Percentiles rank a stretch among this genome's conserved stretches.
Conservation (phyloP, 2,113 vertebrate genomes). For the Cebus imitator region DNA sequence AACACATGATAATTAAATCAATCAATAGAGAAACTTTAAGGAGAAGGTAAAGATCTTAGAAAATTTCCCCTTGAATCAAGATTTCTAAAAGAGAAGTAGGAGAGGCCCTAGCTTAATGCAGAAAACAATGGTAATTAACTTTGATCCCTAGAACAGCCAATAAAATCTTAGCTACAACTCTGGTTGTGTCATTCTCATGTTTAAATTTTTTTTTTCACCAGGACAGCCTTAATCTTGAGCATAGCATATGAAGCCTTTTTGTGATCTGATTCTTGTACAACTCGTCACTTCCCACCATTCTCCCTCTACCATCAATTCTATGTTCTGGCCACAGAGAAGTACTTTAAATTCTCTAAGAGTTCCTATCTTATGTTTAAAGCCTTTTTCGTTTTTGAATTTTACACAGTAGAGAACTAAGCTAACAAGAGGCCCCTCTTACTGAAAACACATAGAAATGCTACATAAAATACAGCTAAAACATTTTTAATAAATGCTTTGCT, state of each 20-base stretch:
- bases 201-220: neutral
- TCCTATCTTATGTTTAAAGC: neutral
- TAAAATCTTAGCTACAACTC: neutral
- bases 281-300: neutral
- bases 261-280: neutral
- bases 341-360: neutral
- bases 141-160: neutral
- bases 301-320: neutral
- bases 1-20: neutral
- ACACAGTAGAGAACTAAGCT: neutral
- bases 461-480: neutral
- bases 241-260: neutral
- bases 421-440: neutral
- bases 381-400: constrained; percentile 19
- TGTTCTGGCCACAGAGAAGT: neutral
- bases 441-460: neutral
- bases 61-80: neutral
- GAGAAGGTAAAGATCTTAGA: neutral
- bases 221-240: neutral
- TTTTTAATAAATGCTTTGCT: neutral
- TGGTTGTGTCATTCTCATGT: neutral
- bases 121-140: neutral
- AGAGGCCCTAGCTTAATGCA: neutral
- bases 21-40: neutral
- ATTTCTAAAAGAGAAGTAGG: neutral